Base-by-base conservation (phyloP, 2,797 vertebrate species). In the Sparus aurata region DNA sequence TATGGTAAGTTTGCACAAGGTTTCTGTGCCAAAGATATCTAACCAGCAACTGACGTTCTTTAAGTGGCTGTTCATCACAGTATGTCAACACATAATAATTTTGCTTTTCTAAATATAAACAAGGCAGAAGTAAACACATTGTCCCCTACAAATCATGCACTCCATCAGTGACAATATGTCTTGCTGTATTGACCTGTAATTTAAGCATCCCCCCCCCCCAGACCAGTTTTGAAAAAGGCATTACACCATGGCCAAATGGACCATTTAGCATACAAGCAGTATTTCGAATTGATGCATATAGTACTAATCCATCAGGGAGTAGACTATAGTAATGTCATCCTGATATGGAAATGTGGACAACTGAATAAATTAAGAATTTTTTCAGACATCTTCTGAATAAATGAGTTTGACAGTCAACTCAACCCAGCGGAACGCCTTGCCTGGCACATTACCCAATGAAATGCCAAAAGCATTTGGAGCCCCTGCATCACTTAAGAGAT, bases 51-150 rank as follows among this genome's bases (percentile, higher is more conserved):
- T 67, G 69, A 83, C 66, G 9, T 25, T 49, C 73, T 75, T 75
- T 84, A 91, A 91, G 86, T 89, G 89, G 83, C 53, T 77, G 62
- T 90, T 83, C 77, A 90, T 91, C 87, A 92, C 76, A 73, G 79
- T 30, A 70, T 79, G 75, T 84, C 87, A 86, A 77, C 78, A 30
- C 0, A 0, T 43, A 66, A 58, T 84, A 15, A 76, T 27, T 67
- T 63, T 63, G n/a, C 12, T 73, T 75, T 72, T 75, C 77, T 70
- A 86, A 85, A 87, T 64, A 81, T 75, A 86, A 90, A 84, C 80
- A 85, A 75, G 66, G 67, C 53, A 53, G 55, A 60, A 78, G 78
- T 81, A 88, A 87, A 89, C 73, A 85, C 67, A 75, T 59, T 64
- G 76, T 83, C 68, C 77, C 27, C 69, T 11, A 79, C 80, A 88